Percentiles rank a stretch among this genome's conserved stretches.
Conservation (phyloP, 2,113 vertebrate species). For the Notiomystis cincta region DNA sequence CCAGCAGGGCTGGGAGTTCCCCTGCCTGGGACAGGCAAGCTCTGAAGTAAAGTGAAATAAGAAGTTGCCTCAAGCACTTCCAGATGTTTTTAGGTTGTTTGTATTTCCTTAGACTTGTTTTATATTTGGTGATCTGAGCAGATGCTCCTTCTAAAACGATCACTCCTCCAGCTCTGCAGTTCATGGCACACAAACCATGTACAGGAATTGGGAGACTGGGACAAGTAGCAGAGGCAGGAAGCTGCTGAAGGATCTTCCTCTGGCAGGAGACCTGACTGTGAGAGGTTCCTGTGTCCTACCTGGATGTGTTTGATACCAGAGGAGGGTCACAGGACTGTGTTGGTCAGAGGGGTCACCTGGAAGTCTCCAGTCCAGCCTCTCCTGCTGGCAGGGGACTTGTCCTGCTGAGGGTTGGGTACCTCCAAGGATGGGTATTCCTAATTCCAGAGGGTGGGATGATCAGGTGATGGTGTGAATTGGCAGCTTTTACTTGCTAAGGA, state of each 20-base stretch:
- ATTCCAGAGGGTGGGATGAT: background rate
- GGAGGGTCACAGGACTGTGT: fast-evolving
- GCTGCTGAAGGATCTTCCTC: background rate
- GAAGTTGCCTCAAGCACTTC: background rate
- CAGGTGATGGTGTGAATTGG: background rate
- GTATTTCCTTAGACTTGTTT: background rate
- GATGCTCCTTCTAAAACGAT: background rate
- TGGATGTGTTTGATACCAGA: background rate
- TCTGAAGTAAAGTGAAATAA: background rate
- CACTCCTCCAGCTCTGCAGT: background rate
- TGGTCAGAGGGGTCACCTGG: background rate
- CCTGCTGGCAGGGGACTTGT: background rate
- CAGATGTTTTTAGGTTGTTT: background rate
- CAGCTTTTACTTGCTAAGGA: background rate
- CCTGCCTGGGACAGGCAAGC: background rate
- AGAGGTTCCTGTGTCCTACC: background rate
- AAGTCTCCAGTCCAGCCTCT: background rate
- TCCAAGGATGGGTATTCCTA: background rate
- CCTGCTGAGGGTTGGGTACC: background rate
- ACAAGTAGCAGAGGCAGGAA: background rate
- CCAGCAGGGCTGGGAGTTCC: background rate
- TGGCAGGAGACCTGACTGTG: background rate
- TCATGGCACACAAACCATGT: background rate
- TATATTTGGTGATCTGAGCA: background rate
- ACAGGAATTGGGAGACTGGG: background rate